Conservation (phyloP, 2,888 invertebrate species). For the Mythimna pallens region DNA sequence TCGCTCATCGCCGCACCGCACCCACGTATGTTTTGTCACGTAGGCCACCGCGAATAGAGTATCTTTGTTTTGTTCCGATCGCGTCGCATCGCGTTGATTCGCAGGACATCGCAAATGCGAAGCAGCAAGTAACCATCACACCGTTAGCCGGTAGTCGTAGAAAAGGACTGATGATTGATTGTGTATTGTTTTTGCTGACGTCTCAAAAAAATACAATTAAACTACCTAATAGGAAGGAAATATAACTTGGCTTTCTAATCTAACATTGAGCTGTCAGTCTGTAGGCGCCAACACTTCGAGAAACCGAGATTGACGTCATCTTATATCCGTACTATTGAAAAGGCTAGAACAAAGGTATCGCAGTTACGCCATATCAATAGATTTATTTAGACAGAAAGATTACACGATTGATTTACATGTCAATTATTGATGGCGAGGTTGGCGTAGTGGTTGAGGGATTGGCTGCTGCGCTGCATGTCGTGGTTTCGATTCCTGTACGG, state of each 20-base stretch:
- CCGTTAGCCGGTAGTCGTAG: not conserved
- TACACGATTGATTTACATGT: too few relatives aligned
- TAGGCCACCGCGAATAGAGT: too few relatives aligned
- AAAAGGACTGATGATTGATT: not conserved
- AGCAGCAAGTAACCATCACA: too few relatives aligned
- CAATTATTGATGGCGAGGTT: too few relatives aligned
- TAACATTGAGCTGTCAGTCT: slow-evolving; percentile 17
- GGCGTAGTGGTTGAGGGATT: too few relatives aligned
- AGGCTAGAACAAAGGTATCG: slow-evolving; percentile 5
- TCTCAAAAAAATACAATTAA: not conserved
- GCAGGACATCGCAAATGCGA: too few relatives aligned
- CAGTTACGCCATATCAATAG: not conserved
- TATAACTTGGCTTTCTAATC: not conserved
- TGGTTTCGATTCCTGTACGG: too few relatives aligned
- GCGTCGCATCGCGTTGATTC: too few relatives aligned
- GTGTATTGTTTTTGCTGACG: not conserved
- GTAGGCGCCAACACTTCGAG: slow-evolving; percentile 1
- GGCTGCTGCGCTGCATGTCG: too few relatives aligned
- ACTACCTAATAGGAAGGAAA: slow-evolving; percentile 7
- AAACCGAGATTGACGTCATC: slow-evolving; percentile 11
- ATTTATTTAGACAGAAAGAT: not conserved
- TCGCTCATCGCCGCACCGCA: too few relatives aligned
- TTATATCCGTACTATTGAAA: slow-evolving; percentile 15
- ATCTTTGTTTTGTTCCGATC: too few relatives aligned
- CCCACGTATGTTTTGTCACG: too few relatives aligned